These are phyloP conservation scores for Protonemura montana DNA, from an alignment of 2,888 invertebrate genomes.

Conservation along the genomic window DNA sequence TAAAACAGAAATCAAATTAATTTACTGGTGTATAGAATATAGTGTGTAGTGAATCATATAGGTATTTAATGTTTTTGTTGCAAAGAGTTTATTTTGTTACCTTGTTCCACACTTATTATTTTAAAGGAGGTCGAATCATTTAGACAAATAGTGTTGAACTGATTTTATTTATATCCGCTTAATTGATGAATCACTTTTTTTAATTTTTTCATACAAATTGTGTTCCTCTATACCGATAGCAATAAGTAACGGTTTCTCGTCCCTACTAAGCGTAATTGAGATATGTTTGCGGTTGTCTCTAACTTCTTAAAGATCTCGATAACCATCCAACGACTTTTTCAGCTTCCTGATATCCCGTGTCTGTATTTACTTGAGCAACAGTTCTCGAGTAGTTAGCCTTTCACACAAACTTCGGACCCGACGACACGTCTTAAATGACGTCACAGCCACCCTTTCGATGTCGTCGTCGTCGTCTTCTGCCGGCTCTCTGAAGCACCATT, in stretches of 20 bases:
- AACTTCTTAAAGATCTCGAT: background rate
- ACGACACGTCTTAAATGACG: slow-evolving; percentile 34
- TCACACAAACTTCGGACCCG: slow-evolving; percentile 29
- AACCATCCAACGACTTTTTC: background rate
- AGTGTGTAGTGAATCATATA: too few relatives aligned
- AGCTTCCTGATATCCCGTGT: background rate
- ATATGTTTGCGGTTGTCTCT: background rate
- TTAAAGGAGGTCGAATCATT: too few relatives aligned
- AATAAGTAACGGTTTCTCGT: background rate
- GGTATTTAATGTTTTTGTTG: too few relatives aligned
- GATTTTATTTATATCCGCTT: too few relatives aligned
- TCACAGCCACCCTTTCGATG: slow-evolving; percentile 33
- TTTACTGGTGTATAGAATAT: background rate
- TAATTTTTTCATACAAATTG: too few relatives aligned
- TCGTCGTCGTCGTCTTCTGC: slow-evolving; percentile 16
- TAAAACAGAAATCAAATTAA: slow-evolving; percentile 17
- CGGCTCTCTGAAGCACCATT: slow-evolving; percentile 37
- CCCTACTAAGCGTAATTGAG: background rate
- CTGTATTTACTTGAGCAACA: slow-evolving; percentile 38
- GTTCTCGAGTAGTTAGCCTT: slow-evolving; percentile 32
- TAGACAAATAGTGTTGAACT: too few relatives aligned
- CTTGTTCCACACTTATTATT: too few relatives aligned
- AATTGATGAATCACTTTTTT: too few relatives aligned
- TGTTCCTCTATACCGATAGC: too few relatives aligned
- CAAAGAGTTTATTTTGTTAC: too few relatives aligned